Evolutionary conservation across 2,888 invertebrate genomes (phyloP), one percentile per base, ranked within the genome.

Genomic region (Lobophora halterata): DNA sequence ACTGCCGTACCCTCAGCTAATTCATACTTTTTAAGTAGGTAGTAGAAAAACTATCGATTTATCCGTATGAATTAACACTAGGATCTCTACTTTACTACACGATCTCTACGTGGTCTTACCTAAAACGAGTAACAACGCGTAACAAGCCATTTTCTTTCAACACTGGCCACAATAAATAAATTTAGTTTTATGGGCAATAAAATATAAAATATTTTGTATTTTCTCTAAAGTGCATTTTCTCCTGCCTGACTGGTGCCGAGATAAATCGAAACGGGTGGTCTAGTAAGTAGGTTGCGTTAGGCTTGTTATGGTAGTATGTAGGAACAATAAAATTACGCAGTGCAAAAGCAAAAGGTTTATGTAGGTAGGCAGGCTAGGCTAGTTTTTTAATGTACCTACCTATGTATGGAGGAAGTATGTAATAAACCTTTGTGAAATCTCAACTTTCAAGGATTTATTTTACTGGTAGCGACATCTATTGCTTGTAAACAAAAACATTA

Each of bases 51-150:
- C n/a, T n/a, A n/a, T n/a, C n/a, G n/a, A n/a, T n/a, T n/a, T n/a
- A n/a, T n/a, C n/a, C n/a, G n/a, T n/a, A n/a, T n/a, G n/a, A n/a
- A n/a, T n/a, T n/a, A n/a, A n/a, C n/a, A n/a, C n/a, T n/a, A n/a
- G n/a, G n/a, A n/a, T n/a, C n/a, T n/a, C n/a, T 18, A n/a, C 5
- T 12, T 5, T 12, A 13, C 7, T 5, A 26, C 9, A 26, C 21
- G n/a, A 8, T 12, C 11, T 8, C 2, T 6, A 28, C 36, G n/a
- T n/a, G 8, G 17, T 10, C 58, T 56, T 48, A 65, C 65, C 53
- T 7, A 52, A 48, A 44, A 56, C 24, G 24, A 40, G 7, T 8
- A 42, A 27, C 26, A 43, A 28, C 26, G 27, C 27, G 35, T 32
- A 37, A 42, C 28, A 43, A 43, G 14, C 33, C 50, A 47, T 51